These are phyloP conservation scores for Nesometra sesokonis DNA, from an alignment of 35 echinoderm and acorn worm genomes.

Conservation along the genomic window DNA sequence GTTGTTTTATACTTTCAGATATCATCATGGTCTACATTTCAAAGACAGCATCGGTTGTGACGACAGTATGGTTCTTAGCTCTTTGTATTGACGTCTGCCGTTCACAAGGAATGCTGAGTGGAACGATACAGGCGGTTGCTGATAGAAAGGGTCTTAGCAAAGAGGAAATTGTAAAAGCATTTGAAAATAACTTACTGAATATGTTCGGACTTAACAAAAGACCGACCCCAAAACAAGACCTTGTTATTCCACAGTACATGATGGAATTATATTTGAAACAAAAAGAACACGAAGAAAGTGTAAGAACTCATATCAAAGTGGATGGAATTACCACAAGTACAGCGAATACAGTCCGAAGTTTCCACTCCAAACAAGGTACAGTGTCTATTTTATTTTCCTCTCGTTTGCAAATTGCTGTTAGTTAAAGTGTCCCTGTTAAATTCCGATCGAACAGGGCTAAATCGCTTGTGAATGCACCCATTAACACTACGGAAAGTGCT, in stretches of 20 bases:
- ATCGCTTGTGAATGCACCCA: background rate
- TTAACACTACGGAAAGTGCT: background rate
- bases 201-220: slow-evolving; percentile 93
- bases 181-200: slow-evolving; percentile 73
- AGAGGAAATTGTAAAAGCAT: slow-evolving; percentile 65
- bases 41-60: background rate
- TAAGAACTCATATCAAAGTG: slow-evolving; percentile 58
- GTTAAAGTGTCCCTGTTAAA: background rate
- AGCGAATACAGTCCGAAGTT: slow-evolving; percentile 77
- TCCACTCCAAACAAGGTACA: slow-evolving; percentile 19
- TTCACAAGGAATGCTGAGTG: background rate
- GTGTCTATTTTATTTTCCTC: background rate
- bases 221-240: slow-evolving; percentile 47
- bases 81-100: background rate
- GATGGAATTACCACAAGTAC: slow-evolving; percentile 42
- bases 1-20: background rate
- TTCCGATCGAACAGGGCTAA: background rate
- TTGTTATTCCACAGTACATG: slow-evolving; percentile 81
- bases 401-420: background rate
- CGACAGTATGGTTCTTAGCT: background rate
- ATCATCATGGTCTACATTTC: background rate
- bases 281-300: slow-evolving; percentile 19
- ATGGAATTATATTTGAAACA: slow-evolving; percentile 89
- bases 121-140: background rate
- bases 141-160: background rate